Evolutionary conservation across 2,113 vertebrate species (phyloP).

Genomic region (Pithys albifrons): DNA sequence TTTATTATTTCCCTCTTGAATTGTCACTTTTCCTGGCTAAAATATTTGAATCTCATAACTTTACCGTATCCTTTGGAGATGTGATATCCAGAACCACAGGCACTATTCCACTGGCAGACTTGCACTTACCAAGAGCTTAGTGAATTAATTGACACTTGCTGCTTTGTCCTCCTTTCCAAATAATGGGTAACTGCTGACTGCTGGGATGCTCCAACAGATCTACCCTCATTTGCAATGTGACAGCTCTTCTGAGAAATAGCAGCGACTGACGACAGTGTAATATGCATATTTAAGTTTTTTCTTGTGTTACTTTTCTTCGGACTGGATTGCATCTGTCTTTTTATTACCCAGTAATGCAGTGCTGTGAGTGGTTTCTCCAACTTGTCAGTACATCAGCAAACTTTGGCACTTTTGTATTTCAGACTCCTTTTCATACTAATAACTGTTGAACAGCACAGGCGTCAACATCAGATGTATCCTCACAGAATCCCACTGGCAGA

Average conservation of each 20-base stretch:
- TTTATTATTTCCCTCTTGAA: background rate
- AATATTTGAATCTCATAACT: background rate
- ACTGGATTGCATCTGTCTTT: background rate
- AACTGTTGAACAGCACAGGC: background rate
- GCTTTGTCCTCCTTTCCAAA: background rate
- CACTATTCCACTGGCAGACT: background rate
- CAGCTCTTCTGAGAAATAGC: background rate
- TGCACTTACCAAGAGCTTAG: background rate
- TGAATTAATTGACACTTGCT: rapidly evolving
- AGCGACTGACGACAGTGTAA: background rate
- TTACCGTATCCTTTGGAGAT: background rate
- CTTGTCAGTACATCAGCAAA: background rate
- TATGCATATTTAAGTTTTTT: background rate
- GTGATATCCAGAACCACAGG: background rate
- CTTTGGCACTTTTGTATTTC: background rate
- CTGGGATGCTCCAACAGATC: background rate
- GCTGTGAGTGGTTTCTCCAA: background rate
- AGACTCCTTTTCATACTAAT: background rate
- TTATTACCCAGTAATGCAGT: background rate
- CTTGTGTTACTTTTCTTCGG: background rate
- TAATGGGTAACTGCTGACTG: background rate
- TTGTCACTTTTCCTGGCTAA: background rate
- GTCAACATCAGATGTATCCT: background rate
- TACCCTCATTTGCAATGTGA: background rate
- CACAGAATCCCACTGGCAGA: background rate